These are phyloP conservation scores for Caenorhabditis becei DNA, from an alignment of 2,888 invertebrate species.

Conservation along the genomic window DNA sequence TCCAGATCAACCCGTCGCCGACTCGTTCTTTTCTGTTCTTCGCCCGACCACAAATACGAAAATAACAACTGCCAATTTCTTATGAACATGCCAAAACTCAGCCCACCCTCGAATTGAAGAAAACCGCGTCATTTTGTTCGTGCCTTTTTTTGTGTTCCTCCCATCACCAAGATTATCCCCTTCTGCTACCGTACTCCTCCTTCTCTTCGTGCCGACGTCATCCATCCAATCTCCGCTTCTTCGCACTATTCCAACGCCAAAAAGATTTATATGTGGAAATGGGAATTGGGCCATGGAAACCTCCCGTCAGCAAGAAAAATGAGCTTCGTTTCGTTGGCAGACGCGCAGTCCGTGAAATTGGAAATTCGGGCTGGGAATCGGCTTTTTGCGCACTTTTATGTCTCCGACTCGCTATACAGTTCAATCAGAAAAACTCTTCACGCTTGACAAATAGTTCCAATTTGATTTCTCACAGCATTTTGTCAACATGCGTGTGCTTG, in stretches of 20 bases:
- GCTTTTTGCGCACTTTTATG: not conserved
- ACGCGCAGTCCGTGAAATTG: constrained; percentile 42
- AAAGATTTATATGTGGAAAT: constrained; percentile 39
- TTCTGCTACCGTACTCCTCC: constrained; percentile 13
- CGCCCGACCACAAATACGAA: not conserved
- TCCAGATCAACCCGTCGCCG: constrained; percentile 7
- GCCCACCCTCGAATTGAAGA: constrained; percentile 25
- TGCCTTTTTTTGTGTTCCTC: constrained; percentile 3
- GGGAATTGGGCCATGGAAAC: constrained; percentile 24
- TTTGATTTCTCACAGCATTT: too few species aligned
- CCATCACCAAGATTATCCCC: not conserved
- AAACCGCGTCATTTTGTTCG: constrained; percentile 22
- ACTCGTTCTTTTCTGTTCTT: not conserved
- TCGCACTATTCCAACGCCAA: constrained; percentile 2
- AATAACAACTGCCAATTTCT: not conserved
- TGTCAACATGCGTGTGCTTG: too few species aligned
- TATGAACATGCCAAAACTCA: not conserved
- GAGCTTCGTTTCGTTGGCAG: not conserved
- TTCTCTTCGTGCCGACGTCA: constrained; percentile 8
- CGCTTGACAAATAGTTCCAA: too few species aligned
- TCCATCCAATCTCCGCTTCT: constrained; percentile 10
- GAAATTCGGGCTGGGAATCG: constrained; percentile 6
- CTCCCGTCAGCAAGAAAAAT: constrained; percentile 3
- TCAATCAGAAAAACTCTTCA: too few species aligned
- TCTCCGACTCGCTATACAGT: too few species aligned